Evolutionary conservation across 2,888 invertebrate genomes (phyloP).

Genomic region (Platycnemis pennipes): DNA sequence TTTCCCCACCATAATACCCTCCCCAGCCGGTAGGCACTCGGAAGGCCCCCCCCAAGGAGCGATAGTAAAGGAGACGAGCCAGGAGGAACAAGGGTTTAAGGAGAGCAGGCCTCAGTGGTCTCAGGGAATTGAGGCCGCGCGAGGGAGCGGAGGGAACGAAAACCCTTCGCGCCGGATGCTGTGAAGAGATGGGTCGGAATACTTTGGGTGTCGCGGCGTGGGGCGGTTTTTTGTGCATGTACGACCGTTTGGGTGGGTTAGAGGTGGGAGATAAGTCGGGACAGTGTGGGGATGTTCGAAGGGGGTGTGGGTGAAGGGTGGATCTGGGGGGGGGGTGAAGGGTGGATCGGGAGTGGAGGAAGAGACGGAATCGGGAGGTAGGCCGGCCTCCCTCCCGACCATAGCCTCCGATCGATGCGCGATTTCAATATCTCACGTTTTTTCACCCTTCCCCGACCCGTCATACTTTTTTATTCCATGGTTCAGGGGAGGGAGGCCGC

Average conservation of each 20-base stretch:
- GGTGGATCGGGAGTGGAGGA: background rate
- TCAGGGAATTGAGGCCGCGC: constrained; percentile 8
- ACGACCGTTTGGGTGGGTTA: background rate
- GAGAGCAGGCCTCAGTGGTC: constrained; percentile 1
- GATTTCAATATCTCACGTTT: constrained; percentile 68
- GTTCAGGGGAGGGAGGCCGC: background rate
- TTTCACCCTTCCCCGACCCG: background rate
- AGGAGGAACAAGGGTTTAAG: background rate
- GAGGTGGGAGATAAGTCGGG: background rate
- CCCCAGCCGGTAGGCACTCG: background rate
- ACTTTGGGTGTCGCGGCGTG: background rate
- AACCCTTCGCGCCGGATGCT: background rate
- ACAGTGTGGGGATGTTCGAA: background rate
- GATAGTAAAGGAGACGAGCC: background rate
- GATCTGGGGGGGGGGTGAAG: background rate
- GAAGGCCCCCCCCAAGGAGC: background rate
- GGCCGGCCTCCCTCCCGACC: background rate
- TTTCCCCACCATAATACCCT: background rate
- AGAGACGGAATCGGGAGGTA: background rate
- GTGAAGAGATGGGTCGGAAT: background rate
- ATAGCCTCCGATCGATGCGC: constrained; percentile 37
- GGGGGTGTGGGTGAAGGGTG: background rate
- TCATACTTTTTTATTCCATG: background rate
- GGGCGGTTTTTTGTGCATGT: constrained; percentile 10
- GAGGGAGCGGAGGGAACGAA: background rate